phyloP scores from a whole-genome alignment of 2,113 vertebrate genomes.

The Tretioscincus oriximinensis region DNA sequence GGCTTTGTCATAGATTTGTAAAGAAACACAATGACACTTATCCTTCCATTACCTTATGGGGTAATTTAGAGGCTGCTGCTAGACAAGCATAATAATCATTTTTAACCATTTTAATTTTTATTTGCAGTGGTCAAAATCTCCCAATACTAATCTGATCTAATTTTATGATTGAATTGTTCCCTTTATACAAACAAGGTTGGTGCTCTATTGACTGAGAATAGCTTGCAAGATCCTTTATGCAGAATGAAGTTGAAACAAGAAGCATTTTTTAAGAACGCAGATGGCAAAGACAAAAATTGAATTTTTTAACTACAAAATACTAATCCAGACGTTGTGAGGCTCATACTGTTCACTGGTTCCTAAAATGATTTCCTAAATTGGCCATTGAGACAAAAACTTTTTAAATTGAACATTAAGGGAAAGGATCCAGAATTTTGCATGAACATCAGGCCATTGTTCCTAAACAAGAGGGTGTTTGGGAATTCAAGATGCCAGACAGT shows the following conservation, averaged over 20 bases:
- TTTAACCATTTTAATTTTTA: conserved; percentile 41
- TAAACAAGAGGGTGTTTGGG: neutral
- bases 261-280: neutral
- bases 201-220: conserved; percentile 32
- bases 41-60: no score
- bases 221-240: neutral
- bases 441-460: rapidly evolving
- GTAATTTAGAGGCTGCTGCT: neutral
- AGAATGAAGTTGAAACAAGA: neutral
- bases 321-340: neutral
- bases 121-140: conserved; percentile 47
- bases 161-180: conserved; percentile 8
- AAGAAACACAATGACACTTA: no score
- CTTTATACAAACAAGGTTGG: conserved; percentile 23
- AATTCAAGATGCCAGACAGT: neutral
- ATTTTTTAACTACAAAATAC: conserved; percentile 9
- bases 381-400: neutral
- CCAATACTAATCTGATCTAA: conserved; percentile 46
- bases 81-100: conserved; percentile 47
- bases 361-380: neutral
- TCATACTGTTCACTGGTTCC: neutral
- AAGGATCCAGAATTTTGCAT: neutral
- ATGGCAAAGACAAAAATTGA: neutral
- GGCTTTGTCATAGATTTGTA: no score
- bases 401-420: conserved; percentile 13